phyloP scores from a whole-genome alignment of 2,797 vertebrate genomes.

The Lemur catta region DNA sequence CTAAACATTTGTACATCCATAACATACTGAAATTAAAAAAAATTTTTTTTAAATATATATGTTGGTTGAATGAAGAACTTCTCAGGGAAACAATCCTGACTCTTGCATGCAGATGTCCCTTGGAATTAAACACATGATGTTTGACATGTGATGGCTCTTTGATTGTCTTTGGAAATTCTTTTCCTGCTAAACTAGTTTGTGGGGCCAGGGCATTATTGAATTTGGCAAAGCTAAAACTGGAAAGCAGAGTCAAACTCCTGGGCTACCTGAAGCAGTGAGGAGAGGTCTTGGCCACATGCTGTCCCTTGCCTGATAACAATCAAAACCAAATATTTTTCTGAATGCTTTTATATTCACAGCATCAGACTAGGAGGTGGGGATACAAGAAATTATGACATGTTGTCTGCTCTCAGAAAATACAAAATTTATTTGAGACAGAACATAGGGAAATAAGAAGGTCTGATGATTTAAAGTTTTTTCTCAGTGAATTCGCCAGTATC shows the following conservation, averaged over 20 bases:
- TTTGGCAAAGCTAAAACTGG: constrained; percentile 40
- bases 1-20: no score
- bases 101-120: not conserved
- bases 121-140: constrained; percentile 21
- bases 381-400: not conserved
- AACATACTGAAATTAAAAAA: no score
- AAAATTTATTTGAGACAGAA: not conserved
- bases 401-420: not conserved
- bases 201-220: not conserved
- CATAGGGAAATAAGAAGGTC: not conserved
- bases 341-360: not conserved
- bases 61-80: not conserved
- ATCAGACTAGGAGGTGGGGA: not conserved
- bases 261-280: not conserved
- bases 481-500: not conserved
- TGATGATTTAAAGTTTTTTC: not conserved
- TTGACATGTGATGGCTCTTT: not conserved
- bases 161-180: constrained; percentile 21
- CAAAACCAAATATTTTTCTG: not conserved
- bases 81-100: not conserved
- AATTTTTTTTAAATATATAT: not conserved
- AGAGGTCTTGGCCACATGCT: not conserved
- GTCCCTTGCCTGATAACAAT: not conserved
- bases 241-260: constrained; percentile 19
- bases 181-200: constrained; percentile 48